Evolutionary conservation across 2,888 invertebrate genomes (phyloP).

Genomic region (Polymixis lichenea): DNA sequence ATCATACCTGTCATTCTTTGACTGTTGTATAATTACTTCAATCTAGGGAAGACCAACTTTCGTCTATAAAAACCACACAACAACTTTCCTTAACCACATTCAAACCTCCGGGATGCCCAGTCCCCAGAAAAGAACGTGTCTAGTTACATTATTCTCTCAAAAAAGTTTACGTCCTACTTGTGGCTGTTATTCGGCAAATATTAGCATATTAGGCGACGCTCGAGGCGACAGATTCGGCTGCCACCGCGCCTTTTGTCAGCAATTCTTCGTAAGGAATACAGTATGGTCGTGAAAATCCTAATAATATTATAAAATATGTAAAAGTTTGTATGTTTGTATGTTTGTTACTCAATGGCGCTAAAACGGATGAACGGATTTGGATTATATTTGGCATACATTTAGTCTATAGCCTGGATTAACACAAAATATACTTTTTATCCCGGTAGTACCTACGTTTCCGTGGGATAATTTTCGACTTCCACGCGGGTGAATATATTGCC

Average conservation of each 20-base stretch:
- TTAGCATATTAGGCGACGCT: conserved; percentile 85
- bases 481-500: no score
- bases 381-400: no score
- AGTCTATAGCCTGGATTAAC: no score
- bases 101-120: background rate
- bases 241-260: conserved; percentile 80
- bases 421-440: no score
- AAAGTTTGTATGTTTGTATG: no score
- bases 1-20: background rate
- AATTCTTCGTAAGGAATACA: conserved; percentile 67
- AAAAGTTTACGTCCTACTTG: conserved; percentile 64
- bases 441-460: no score
- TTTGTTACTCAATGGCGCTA: no score
- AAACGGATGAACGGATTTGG: no score
- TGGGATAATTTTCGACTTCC: no score
- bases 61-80: background rate
- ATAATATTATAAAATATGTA: no score
- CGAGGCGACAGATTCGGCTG: conserved; percentile 77
- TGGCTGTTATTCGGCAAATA: conserved; percentile 74
- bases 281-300: conserved; percentile 43
- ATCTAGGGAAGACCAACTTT: background rate
- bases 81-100: background rate
- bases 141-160: background rate
- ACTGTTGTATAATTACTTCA: background rate
- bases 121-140: background rate